These are phyloP conservation scores for Coracias cyanogaster DNA, from an alignment of 2,797 vertebrate species.

Conservation along the genomic window DNA sequence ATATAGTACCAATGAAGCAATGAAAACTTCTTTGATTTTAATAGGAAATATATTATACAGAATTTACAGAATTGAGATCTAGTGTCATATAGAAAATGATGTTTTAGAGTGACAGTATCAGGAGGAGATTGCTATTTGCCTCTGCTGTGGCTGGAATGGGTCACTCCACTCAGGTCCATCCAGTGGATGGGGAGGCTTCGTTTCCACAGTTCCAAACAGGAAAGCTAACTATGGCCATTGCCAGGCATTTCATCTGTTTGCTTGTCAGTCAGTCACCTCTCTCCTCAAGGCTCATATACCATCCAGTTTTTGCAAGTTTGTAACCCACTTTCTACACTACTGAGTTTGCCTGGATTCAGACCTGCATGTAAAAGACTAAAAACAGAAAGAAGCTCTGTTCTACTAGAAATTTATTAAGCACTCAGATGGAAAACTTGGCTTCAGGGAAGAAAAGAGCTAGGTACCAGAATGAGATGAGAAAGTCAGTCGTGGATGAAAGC, in stretches of 20 bases:
- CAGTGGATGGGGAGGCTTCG: not conserved
- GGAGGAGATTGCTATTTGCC: not conserved
- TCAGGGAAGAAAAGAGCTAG: not conserved
- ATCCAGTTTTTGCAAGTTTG: not conserved
- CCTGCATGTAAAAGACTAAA: constrained; percentile 21
- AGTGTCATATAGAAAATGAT: not conserved
- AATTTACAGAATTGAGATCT: not conserved
- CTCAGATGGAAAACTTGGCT: constrained; percentile 30
- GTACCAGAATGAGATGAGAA: not conserved
- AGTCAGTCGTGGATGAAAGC: not conserved
- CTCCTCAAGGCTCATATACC: not conserved
- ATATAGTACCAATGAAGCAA: constrained; percentile 4
- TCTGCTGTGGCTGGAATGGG: not conserved
- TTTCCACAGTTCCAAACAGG: not conserved
- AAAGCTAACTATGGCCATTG: not conserved
- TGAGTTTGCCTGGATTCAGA: not conserved
- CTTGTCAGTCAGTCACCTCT: not conserved
- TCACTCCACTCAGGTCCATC: not conserved
- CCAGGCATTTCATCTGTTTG: not conserved
- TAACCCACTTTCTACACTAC: not conserved
- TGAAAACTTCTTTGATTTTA: not conserved
- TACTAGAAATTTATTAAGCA: constrained; percentile 32
- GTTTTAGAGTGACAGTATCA: not conserved
- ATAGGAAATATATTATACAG: constrained; percentile 18
- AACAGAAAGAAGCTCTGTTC: constrained; percentile 37